Conservation (phyloP, 2,113 vertebrate species). For the Psammodynastes pulverulentus region DNA sequence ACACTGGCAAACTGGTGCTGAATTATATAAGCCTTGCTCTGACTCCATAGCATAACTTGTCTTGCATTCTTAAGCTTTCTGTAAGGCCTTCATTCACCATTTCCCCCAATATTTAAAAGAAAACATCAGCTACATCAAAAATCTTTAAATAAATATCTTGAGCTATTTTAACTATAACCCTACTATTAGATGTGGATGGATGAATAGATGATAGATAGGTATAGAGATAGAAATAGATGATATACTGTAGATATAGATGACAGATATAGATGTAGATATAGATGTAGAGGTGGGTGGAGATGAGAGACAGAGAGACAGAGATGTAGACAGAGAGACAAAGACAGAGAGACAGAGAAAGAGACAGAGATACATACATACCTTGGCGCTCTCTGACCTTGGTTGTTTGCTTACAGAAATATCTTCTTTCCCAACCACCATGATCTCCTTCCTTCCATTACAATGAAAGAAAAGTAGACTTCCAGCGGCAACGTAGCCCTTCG, state of each 20-base stretch:
- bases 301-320: not conserved
- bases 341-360: too few relatives aligned
- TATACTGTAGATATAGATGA: not conserved
- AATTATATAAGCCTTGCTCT: not conserved
- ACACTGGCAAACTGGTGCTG: not conserved
- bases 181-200: not conserved
- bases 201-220: not conserved
- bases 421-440: not conserved
- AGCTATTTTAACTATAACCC: not conserved
- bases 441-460: not conserved
- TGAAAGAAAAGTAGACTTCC: not conserved
- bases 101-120: not conserved
- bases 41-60: not conserved
- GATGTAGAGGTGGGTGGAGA: not conserved
- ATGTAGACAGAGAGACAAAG: not conserved
- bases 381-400: not conserved
- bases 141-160: not conserved
- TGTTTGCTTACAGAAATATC: not conserved
- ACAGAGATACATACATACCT: not conserved
- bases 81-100: not conserved
- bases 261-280: not conserved
- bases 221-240: not conserved
- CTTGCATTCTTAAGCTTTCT: not conserved
- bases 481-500: too few relatives aligned
- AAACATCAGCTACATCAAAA: not conserved